phyloP scores from a whole-genome alignment of 2,797 vertebrate species.

The Acanthurus leucopareius region DNA sequence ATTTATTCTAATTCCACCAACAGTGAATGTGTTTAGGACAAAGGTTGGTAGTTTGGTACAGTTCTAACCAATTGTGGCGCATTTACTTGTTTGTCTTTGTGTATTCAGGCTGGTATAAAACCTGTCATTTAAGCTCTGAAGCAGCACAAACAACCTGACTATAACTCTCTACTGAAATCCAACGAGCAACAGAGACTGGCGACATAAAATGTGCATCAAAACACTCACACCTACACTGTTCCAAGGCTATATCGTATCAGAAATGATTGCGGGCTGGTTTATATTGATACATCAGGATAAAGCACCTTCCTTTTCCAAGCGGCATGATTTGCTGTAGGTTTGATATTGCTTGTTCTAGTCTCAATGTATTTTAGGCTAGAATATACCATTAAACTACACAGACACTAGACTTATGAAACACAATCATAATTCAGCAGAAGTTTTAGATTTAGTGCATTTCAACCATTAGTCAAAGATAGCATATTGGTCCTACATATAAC shows the following conservation, averaged over 20 bases:
- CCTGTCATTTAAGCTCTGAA: no score
- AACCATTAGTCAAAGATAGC: no score
- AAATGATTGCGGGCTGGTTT: neutral
- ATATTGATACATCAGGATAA: neutral
- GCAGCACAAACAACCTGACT: no score
- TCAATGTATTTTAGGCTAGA: neutral
- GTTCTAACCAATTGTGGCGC: no score
- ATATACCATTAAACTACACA: neutral
- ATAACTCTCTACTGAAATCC: neutral
- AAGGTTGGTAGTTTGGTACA: neutral
- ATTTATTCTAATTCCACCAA: constrained; percentile 27
- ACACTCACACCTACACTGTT: neutral
- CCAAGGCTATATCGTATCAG: neutral
- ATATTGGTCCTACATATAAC: no score
- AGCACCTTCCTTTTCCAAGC: neutral
- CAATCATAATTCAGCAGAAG: neutral
- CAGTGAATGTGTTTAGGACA: neutral
- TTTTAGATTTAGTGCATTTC: neutral
- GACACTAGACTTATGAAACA: neutral
- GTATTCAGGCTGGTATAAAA: no score
- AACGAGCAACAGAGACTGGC: neutral
- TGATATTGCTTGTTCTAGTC: neutral
- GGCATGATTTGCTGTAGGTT: neutral
- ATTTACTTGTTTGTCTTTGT: no score
- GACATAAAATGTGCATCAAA: no score